Evolutionary conservation across 2,797 vertebrate genomes (phyloP).

Genomic region (Pelobates cultripes): DNA sequence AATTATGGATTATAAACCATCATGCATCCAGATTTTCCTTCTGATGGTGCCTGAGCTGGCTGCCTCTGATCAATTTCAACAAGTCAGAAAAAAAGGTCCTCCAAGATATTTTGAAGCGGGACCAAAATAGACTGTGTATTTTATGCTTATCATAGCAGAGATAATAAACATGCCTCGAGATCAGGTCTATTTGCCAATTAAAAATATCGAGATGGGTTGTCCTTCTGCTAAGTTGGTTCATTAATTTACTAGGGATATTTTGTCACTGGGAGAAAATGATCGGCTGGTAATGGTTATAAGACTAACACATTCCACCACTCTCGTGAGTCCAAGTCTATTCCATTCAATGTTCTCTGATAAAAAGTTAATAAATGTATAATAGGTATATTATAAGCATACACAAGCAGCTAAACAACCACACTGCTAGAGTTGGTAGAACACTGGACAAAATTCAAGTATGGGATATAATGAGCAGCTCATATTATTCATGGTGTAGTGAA

Average conservation of each 20-base stretch:
- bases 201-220: not conserved
- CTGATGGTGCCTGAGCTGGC: not conserved
- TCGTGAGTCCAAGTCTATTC: too few relatives aligned
- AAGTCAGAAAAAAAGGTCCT: not conserved
- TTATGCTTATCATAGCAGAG: not conserved
- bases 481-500: too few relatives aligned
- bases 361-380: too few relatives aligned
- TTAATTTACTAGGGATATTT: not conserved
- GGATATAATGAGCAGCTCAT: too few relatives aligned
- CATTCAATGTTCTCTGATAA: too few relatives aligned
- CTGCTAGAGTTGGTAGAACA: too few relatives aligned
- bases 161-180: not conserved
- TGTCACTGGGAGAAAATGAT: not conserved
- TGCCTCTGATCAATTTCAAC: not conserved
- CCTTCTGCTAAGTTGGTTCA: not conserved
- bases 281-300: too few relatives aligned
- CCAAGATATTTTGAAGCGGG: not conserved
- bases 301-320: too few relatives aligned
- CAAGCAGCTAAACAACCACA: too few relatives aligned
- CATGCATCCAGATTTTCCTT: not conserved
- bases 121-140: not conserved
- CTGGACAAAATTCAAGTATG: too few relatives aligned
- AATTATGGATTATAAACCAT: conserved; percentile 8
- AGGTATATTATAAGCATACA: too few relatives aligned
- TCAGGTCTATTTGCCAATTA: not conserved